phyloP scores from a whole-genome alignment of 2,113 vertebrate genomes.

The Sapajus apella region DNA sequence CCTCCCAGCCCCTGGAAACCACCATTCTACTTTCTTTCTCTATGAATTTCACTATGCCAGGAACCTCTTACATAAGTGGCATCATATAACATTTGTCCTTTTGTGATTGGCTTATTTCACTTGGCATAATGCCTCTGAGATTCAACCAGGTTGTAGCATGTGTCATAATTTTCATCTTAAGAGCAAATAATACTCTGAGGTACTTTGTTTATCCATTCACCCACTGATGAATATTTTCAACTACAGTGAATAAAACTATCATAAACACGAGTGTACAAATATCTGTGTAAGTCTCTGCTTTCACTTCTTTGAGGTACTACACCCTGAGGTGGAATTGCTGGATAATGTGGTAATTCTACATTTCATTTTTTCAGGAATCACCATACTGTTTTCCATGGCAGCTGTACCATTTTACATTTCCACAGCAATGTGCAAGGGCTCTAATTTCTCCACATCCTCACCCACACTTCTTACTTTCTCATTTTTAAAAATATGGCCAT shows the following conservation, averaged over 20 bases:
- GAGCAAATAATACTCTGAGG: not conserved
- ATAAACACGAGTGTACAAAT: not conserved
- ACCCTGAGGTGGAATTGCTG: not conserved
- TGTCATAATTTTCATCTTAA: conserved; percentile 5
- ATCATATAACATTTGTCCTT: not conserved
- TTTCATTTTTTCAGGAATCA: not conserved
- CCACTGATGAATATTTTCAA: not conserved
- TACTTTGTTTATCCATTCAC: not conserved
- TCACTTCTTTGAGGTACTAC: not conserved
- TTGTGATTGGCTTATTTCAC: not conserved
- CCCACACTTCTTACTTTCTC: not conserved
- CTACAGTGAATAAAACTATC: not conserved
- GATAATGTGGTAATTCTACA: not conserved
- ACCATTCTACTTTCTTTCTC: not conserved
- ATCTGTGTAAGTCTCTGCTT: not conserved
- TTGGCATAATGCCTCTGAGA: not conserved
- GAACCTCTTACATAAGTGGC: not conserved
- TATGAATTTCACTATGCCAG: not conserved
- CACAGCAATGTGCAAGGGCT: not conserved
- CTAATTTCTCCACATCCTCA: not conserved
- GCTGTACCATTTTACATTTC: not conserved
- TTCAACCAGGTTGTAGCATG: not conserved
- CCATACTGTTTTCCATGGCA: not conserved
- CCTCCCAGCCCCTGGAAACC: not conserved
- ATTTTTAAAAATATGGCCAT: not conserved